phyloP scores from a whole-genome alignment of 2,888 invertebrate genomes.

The Phalera bucephala region DNA sequence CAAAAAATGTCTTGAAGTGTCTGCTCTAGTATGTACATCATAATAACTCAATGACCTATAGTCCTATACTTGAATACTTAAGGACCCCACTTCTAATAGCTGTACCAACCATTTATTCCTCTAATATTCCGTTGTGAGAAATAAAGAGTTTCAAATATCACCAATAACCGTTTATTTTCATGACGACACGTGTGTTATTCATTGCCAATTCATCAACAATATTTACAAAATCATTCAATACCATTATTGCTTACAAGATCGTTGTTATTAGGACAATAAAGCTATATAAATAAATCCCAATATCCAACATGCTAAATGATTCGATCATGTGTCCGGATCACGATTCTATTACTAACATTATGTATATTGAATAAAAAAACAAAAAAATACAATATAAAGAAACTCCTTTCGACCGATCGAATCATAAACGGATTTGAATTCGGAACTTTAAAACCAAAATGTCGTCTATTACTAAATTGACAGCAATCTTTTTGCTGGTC shows the following conservation, averaged over 20 bases:
- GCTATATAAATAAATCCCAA: background rate
- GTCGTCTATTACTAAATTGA: constrained; percentile 43
- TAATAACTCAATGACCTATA: too few species aligned
- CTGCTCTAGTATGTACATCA: too few species aligned
- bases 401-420: background rate
- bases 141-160: too few species aligned
- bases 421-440: constrained; percentile 10
- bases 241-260: background rate
- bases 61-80: too few species aligned
- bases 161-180: too few species aligned
- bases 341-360: constrained; percentile 5
- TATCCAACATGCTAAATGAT: too few species aligned
- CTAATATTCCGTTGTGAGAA: too few species aligned
- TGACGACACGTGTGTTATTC: too few species aligned
- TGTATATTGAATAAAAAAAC: constrained; percentile 26
- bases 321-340: constrained; percentile 6
- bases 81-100: too few species aligned
- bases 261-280: background rate
- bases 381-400: constrained; percentile 13
- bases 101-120: too few species aligned
- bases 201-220: too few species aligned
- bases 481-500: constrained; percentile 40
- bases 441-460: constrained; percentile 31
- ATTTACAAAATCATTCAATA: background rate
- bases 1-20: too few species aligned